Evolutionary conservation across 2,888 invertebrate species (phyloP), one percentile per base, ranked within the genome.

Genomic region (Rhingia campestris): DNA sequence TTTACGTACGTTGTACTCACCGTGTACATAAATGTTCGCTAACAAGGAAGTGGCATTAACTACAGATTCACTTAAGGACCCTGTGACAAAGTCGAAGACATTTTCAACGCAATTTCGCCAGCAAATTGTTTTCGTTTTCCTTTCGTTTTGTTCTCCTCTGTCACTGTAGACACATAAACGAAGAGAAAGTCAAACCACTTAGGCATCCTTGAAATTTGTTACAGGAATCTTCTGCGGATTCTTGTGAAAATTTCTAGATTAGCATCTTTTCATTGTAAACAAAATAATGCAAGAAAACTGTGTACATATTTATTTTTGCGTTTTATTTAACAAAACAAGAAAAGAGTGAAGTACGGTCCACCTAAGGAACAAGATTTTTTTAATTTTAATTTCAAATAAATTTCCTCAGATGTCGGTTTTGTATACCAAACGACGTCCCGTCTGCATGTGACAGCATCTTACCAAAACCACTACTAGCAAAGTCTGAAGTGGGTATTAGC

Each of bases 11-110:
- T 35, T 10, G 39, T 43, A 45, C 14, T 30, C 32, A 37, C 33
- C 33, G 56, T 32, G 32, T 32, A 47, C 47, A 67, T 22, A 37
- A 30, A 14, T n/a, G 12, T 4, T 35, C 35, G 7, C 12, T n/a
- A 3, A 59, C n/a, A 12, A 35, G 12, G 12, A 53, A 41, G 33
- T 53, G 72, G 41, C 53, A 72, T 72, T 53, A 61, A 59, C 43
- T 53, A 72, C 72, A 72, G 72, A 61, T 35, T 72, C 61, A 54
- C 61, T 72, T 53, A 53, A 72, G 53, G 61, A 53, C 53, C 43
- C 12, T n/a, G 41, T 54, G 35, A 67, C 53, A 45, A 54, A 67
- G 54, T 30, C 43, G 12, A 61, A 35, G 9, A 72, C 61, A 63
- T 51, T 70, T 70, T 51, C 33, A 41, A 41, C 41, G 32, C 53